These are phyloP conservation scores for Enteromius viviparus DNA, from an alignment of 2,797 vertebrate genomes.

Conservation along the genomic window DNA sequence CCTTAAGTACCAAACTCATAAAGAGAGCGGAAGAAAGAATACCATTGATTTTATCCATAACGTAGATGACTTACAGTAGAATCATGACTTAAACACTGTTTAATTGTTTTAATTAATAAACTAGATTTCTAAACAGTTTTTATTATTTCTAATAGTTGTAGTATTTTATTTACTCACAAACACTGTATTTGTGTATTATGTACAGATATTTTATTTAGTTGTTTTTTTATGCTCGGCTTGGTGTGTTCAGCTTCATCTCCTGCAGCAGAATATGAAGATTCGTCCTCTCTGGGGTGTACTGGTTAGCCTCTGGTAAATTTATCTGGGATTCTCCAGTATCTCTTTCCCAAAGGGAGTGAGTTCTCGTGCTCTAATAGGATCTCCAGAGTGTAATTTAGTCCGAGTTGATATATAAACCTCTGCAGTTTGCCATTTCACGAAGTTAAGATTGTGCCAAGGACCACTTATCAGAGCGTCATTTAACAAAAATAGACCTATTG, in stretches of 20 bases:
- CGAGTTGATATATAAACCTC: not conserved
- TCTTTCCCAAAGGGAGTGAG: not conserved
- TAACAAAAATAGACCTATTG: not conserved
- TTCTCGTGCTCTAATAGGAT: conserved; percentile 13
- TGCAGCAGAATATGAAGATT: not conserved
- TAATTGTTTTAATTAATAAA: no score
- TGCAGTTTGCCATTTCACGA: not conserved
- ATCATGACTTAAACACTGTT: not conserved
- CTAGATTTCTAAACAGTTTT: not conserved
- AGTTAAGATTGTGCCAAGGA: not conserved
- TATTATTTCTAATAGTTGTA: not conserved
- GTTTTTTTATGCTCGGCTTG: not conserved
- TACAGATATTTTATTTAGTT: not conserved
- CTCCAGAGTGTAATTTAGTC: conserved; percentile 11
- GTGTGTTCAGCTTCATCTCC: not conserved
- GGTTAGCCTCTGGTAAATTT: not conserved
- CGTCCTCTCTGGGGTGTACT: not conserved
- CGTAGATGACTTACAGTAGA: not conserved
- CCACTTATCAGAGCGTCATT: not conserved
- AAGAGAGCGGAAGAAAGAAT: not conserved
- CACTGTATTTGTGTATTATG: no score
- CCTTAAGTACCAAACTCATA: not conserved
- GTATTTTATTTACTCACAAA: not conserved
- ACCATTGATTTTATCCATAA: no score
- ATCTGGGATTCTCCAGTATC: conserved; percentile 17